These are phyloP conservation scores for Crenichthys baileyi DNA, from an alignment of 2,797 vertebrate genomes.

Conservation along the genomic window DNA sequence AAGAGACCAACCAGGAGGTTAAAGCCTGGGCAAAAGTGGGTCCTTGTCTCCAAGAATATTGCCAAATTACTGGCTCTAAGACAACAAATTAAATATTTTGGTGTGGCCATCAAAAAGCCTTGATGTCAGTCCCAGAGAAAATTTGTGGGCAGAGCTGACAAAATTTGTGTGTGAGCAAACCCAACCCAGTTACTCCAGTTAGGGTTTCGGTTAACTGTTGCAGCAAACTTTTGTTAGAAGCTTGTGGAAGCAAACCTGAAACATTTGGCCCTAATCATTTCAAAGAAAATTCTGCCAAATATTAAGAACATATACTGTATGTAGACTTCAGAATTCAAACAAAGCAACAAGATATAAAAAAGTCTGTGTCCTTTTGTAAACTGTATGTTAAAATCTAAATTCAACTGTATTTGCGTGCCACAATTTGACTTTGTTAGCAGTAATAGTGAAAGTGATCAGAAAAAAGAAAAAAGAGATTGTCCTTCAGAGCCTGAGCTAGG, in stretches of 20 bases:
- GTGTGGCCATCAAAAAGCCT: not conserved
- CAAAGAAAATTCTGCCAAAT: not conserved
- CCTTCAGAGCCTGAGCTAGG: constrained; percentile 39
- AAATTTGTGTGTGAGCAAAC: not conserved
- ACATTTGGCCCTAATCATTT: not conserved
- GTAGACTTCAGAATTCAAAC: not conserved
- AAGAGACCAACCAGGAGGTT: no score
- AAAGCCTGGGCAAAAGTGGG: no score
- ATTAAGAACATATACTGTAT: not conserved
- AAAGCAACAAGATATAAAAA: not conserved
- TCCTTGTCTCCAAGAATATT: not conserved
- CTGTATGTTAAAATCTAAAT: no score
- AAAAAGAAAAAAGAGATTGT: constrained; percentile 17
- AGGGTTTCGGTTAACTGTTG: not conserved
- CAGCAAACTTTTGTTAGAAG: not conserved
- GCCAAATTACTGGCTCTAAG: no score
- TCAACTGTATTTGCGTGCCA: no score
- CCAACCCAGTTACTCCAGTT: not conserved
- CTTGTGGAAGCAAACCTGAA: not conserved
- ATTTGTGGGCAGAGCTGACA: not conserved
- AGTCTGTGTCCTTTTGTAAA: no score
- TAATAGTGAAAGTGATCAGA: not conserved
- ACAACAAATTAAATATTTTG: no score
- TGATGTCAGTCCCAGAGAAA: not conserved
- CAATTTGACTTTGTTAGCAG: not conserved